Evolutionary conservation across 2,113 vertebrate species (phyloP).

Genomic region (Vulpes vulpes): DNA sequence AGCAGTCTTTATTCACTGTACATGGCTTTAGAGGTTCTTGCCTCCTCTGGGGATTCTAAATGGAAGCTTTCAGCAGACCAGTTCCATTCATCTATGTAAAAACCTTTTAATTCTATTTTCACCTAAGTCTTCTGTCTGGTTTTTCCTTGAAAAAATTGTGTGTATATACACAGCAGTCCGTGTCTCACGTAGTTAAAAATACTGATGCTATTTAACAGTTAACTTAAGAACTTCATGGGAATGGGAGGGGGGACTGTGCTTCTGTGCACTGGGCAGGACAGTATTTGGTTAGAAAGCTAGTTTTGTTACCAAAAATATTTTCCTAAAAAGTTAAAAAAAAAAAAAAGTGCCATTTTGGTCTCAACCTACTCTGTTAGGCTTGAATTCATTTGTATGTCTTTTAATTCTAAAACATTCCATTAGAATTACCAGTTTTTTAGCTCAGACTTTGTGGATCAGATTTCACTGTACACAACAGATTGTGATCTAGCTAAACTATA

Average conservation of each 20-base stretch:
- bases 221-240: constrained; percentile 85
- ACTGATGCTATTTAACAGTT: constrained; percentile 87
- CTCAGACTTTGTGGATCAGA: constrained; percentile 79
- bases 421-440: constrained; percentile 76
- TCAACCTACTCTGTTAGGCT: constrained; percentile 76
- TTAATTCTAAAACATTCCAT: constrained; percentile 61
- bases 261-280: constrained; percentile 77
- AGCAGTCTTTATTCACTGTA: constrained; percentile 45
- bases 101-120: constrained; percentile 81
- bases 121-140: constrained; percentile 79
- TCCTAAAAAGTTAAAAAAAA: constrained; percentile 69
- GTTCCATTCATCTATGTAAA: constrained; percentile 79
- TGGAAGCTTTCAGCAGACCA: constrained; percentile 68
- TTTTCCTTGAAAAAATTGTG: constrained; percentile 70
- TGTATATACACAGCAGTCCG: constrained; percentile 75
- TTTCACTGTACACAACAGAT: constrained; percentile 79
- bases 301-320: constrained; percentile 72
- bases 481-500: constrained; percentile 79
- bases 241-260: constrained; percentile 69
- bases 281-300: constrained; percentile 63
- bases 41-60: constrained; percentile 77
- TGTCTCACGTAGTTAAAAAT: constrained; percentile 86
- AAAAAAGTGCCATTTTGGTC: constrained; percentile 77
- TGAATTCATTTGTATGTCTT: constrained; percentile 78
- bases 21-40: constrained; percentile 69